Evolutionary conservation across 2,888 invertebrate genomes (phyloP), one percentile per base, ranked within the genome.

Genomic region (Bhutanitis thaidina): DNA sequence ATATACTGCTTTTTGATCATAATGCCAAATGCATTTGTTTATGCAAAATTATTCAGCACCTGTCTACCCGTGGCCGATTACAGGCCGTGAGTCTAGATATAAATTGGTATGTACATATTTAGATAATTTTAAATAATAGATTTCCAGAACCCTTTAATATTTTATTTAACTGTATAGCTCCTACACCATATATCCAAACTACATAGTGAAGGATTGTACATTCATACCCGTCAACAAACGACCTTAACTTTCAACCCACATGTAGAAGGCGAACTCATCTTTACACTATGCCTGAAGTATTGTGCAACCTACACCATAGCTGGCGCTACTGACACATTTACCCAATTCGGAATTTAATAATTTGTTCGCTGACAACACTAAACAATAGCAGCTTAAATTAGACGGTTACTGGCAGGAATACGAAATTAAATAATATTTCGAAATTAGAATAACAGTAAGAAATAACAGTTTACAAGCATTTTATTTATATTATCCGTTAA

Each of bases 211-310:
- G 58, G 62, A 60, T 71, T 72, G 65, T 61, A 69, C 74, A 80
- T 83, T 79, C 74, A 73, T 79, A 80, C 73, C 80, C 82, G 81
- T 84, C 80, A 77, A 74, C 66, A 69, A 56, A 37, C 65, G 77
- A 69, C 84, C 86, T 87, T 79, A 81, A 75, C 74, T 78, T 71
- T 69, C 79, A 68, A 63, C 87, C 87, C 82, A 88, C 86, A 67
- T 55, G 54, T 57, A 69, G 69, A 71, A 71, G 65, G 64, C 16
- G 64, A 64, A 77, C 71, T 80, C 83, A 84, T 82, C 81, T 77
- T 65, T 67, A 54, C 52, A 67, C 70, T 72, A 76, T 76, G 56
- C 73, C 74, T 76, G 69, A 66, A 76, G 72, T 64, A 61, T 77
- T 81, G 74, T 68, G 76, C 77, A 81, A 78, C 76, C 77, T 69